Percentiles rank a stretch among this genome's conserved stretches.
phyloP scores from a whole-genome alignment of 2,113 vertebrate genomes.

The Delphinus delphis region DNA sequence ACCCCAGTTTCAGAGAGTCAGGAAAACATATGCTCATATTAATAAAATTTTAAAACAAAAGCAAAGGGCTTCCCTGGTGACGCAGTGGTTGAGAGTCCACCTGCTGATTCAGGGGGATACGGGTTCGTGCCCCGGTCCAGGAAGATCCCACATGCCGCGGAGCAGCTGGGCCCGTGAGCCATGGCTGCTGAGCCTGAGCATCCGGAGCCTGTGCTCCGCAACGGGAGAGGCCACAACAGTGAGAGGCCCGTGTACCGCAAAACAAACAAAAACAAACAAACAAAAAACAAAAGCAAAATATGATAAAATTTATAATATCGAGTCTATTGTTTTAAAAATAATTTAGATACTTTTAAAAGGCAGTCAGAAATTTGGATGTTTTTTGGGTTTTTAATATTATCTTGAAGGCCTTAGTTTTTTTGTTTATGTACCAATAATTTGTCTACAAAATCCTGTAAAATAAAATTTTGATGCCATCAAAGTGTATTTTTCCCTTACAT shows the following conservation, averaged over 20 bases:
- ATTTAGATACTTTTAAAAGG: background rate
- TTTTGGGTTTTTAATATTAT: background rate
- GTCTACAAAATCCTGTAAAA: background rate
- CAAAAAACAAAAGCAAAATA: background rate
- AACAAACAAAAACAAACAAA: background rate
- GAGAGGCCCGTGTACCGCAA: no score
- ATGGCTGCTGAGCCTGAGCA: no score
- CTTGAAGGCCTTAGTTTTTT: background rate
- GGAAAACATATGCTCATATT: conserved; percentile 13
- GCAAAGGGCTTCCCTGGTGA: background rate
- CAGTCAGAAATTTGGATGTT: background rate
- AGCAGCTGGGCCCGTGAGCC: no score
- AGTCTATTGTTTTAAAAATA: background rate
- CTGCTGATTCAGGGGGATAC: no score
- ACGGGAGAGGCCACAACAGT: no score
- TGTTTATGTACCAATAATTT: background rate
- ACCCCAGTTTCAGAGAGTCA: conserved; percentile 52
- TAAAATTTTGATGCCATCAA: background rate
- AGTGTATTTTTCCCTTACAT: background rate
- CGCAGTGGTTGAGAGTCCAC: no score
- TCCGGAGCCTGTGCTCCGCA: no score
- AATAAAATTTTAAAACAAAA: background rate
- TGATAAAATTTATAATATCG: background rate
- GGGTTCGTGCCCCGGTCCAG: no score
- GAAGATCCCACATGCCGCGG: no score